phyloP scores from a whole-genome alignment of 1,140 invertebrate genomes.

The Subanguina moxae region DNA sequence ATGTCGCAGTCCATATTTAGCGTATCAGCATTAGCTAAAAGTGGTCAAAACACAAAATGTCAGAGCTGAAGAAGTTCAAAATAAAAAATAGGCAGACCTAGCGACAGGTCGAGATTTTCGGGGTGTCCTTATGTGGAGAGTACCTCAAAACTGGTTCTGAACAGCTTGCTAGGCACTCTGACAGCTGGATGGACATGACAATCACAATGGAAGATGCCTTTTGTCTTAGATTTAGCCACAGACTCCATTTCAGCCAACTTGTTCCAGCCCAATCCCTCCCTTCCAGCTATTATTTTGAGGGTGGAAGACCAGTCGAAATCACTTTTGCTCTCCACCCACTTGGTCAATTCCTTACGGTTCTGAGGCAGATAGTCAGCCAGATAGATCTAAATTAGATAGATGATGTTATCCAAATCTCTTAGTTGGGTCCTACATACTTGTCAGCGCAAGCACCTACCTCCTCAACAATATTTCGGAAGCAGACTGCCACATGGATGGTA shows the following conservation, averaged over 20 bases:
- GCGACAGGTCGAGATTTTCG: no score
- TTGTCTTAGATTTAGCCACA: conserved; percentile 33
- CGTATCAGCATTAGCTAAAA: no score
- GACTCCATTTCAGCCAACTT: conserved; percentile 42
- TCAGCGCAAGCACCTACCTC: conserved; percentile 32
- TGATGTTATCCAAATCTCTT: background rate
- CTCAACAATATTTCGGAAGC: conserved; percentile 47
- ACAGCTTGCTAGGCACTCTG: conserved; percentile 32
- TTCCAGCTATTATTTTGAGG: conserved; percentile 28
- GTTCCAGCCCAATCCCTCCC: conserved; percentile 21
- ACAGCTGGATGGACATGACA: conserved; percentile 17
- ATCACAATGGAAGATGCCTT: conserved; percentile 21
- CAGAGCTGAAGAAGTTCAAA: no score
- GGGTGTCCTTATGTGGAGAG: no score
- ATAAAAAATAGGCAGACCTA: no score
- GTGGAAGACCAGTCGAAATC: conserved; percentile 48
- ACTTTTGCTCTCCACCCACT: conserved; percentile 38
- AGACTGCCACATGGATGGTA: conserved; percentile 54
- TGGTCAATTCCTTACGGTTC: conserved; percentile 47
- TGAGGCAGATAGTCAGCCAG: conserved; percentile 56
- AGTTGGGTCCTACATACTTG: background rate
- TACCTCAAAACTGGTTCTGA: conserved; percentile 23
- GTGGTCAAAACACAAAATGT: no score
- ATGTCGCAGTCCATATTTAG: no score
- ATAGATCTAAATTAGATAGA: conserved; percentile 39